A percentile compares a stretch with the other conserved stretches of the same genome.
phyloP scores from a whole-genome alignment of 2,888 invertebrate species.

The Spodoptera littoralis region DNA sequence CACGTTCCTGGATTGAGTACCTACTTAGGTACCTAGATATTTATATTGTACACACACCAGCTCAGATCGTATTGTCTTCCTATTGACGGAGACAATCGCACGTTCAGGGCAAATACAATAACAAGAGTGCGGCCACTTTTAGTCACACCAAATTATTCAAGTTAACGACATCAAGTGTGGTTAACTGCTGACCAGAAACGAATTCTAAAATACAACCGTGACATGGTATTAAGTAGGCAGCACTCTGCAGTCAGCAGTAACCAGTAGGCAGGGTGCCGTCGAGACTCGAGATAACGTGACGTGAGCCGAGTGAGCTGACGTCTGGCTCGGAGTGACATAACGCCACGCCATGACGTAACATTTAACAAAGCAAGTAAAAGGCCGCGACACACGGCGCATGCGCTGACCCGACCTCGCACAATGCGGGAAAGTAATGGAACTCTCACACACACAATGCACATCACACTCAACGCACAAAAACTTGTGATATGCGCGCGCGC shows the following conservation, averaged over 20 bases:
- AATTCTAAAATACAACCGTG: constrained; percentile 9
- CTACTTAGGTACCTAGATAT: too few species aligned
- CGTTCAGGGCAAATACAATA: too few species aligned
- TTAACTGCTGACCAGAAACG: not conserved
- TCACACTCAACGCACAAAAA: constrained; percentile 14
- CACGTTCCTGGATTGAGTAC: too few species aligned
- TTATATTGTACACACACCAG: too few species aligned
- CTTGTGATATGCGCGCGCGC: constrained; percentile 9
- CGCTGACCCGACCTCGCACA: constrained; percentile 24
- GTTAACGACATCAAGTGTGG: too few species aligned
- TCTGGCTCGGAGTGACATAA: constrained; percentile 30
- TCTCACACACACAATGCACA: constrained; percentile 44
- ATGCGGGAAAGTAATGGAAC: constrained; percentile 38
- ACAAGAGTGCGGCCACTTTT: too few species aligned
- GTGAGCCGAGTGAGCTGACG: constrained; percentile 1
- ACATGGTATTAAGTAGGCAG: constrained; percentile 9
- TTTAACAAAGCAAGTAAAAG: constrained; percentile 28
- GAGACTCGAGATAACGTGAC: not conserved
- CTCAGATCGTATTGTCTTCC: too few species aligned
- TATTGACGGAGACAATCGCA: too few species aligned
- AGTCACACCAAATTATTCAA: too few species aligned
- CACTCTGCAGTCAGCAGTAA: not conserved
- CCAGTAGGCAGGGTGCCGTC: not conserved
- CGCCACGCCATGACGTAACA: not conserved
- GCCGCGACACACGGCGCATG: not conserved